Percentiles rank a stretch among this genome's conserved stretches.
Conservation (phyloP, 2,888 invertebrate genomes). For the Scaptomyza cyrtandrae region DNA sequence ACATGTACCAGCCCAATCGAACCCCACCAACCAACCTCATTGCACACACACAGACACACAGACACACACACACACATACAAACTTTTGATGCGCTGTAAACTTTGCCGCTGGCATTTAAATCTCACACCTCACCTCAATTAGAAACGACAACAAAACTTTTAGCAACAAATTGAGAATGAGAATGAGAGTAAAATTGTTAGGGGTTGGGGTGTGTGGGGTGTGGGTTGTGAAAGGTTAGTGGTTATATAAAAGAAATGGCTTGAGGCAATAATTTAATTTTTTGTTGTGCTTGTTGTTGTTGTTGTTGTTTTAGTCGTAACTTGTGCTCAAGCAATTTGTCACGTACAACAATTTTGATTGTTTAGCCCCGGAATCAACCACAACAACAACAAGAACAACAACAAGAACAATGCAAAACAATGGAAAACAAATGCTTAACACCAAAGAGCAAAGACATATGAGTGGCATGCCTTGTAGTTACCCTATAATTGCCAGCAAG, state of each 20-base stretch:
- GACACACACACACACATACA: slow-evolving; percentile 3
- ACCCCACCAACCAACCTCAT: not conserved
- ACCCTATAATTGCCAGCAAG: not conserved
- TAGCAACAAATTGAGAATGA: slow-evolving; percentile 42
- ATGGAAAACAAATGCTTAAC: slow-evolving; percentile 21
- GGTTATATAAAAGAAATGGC: slow-evolving; percentile 25
- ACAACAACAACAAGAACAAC: slow-evolving; percentile 36
- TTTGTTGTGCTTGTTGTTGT: slow-evolving; percentile 50
- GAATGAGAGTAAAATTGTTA: not conserved
- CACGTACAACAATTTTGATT: slow-evolving; percentile 83
- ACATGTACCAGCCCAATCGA: slow-evolving; percentile 42
- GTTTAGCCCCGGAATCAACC: slow-evolving; percentile 60
- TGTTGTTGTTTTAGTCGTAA: slow-evolving; percentile 66
- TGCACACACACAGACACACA: not conserved
- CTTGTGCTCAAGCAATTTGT: slow-evolving; percentile 84
- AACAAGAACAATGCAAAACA: slow-evolving; percentile 12
- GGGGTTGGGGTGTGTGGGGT: not conserved
- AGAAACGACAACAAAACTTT: slow-evolving; percentile 70
- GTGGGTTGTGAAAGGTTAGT: slow-evolving; percentile 12
- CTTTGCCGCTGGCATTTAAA: slow-evolving; percentile 69
- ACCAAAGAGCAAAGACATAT: not conserved
- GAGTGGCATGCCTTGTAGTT: not conserved
- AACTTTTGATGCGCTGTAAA: slow-evolving; percentile 51
- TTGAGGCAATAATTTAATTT: slow-evolving; percentile 72
- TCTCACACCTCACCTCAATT: slow-evolving; percentile 73